phyloP scores from a whole-genome alignment of 92 coral and sea anemone species.

The Zoanthus solanderi region DNA sequence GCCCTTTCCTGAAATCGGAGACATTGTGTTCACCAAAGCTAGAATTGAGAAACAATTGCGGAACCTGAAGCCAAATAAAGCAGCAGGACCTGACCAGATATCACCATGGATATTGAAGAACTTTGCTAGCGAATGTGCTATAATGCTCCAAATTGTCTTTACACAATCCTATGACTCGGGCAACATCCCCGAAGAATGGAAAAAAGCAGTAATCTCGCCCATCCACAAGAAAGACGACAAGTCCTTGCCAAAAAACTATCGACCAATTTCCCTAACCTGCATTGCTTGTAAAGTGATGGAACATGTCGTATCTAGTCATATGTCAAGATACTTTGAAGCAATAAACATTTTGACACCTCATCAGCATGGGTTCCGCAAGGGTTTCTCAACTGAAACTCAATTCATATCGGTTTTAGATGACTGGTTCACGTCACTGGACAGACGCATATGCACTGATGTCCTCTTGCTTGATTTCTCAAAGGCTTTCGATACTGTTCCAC shows the following conservation, averaged over 20 bases:
- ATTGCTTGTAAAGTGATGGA: too few species aligned
- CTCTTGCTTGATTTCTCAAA: too few species aligned
- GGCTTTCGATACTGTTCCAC: too few species aligned
- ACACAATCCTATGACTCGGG: too few species aligned
- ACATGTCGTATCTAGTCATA: not conserved
- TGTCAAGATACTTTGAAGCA: too few species aligned
- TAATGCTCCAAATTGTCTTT: not conserved
- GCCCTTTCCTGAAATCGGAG: not conserved
- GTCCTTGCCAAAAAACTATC: constrained; percentile 30
- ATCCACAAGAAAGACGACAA: constrained; percentile 8
- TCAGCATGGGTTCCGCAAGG: too few species aligned
- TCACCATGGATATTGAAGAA: too few species aligned
- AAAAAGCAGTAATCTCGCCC: constrained; percentile 11
- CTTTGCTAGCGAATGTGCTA: too few species aligned
- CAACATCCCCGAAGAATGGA: not conserved
- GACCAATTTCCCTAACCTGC: not conserved
- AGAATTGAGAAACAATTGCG: too few species aligned
- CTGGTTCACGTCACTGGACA: constrained; percentile 12
- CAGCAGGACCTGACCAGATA: too few species aligned
- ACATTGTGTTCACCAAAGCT: not conserved
- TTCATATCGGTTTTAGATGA: constrained; percentile 20
- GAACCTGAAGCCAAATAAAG: too few species aligned
- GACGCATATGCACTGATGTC: not conserved
- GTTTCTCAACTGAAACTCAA: not conserved
- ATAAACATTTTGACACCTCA: not conserved